Base-by-base conservation (phyloP, 2,888 invertebrate species). In the Drosophila anceps region DNA sequence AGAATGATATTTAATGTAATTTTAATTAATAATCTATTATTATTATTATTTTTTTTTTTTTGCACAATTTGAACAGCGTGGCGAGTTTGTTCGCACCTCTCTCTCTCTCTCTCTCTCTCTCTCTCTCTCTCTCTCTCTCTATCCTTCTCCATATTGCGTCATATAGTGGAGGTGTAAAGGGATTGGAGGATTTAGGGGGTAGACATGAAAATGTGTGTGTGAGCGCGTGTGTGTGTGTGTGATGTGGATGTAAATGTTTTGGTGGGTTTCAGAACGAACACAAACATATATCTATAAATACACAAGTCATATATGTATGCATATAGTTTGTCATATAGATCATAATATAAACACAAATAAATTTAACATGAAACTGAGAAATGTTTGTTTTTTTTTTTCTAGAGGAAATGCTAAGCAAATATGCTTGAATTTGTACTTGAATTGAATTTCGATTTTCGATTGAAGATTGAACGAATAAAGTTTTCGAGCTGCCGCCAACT, bases 131-230 rank as follows among this genome's bases (percentile, higher is more conserved):
- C 33, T 43, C 29, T 50, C 51, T 63, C 91, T 92, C 92, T 92
- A 92, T 92, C 92, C 92, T 92, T 92, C 92, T 92, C 91, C 91
- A 74, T 76, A 73, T 84, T 82, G 89, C 82, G 79, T 88, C 80
- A 64, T 62, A 67, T 33, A 55, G 54, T 39, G 18, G 57, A 27
- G 57, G 27, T 24, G 33, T 13, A n/a, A 35, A 55, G 58, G 43
- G 20, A 13, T 37, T 20, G 29, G 57, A 24, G 35, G 3, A 20
- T 31, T 29, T 24, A 29, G 20, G 44, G 58, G 39, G 58, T 39
- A 33, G 18, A 10, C 24, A 60, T 64, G 62, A 63, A 59, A 66
- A 37, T 68, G 55, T n/a, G 44, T 63, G 51, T 60, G n/a, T n/a
- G n/a, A n/a, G n/a, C n/a, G n/a, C n/a, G 44, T 46, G 54, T 35